phyloP scores from a whole-genome alignment of 2,113 vertebrate species.

The Aramus guarauna region DNA sequence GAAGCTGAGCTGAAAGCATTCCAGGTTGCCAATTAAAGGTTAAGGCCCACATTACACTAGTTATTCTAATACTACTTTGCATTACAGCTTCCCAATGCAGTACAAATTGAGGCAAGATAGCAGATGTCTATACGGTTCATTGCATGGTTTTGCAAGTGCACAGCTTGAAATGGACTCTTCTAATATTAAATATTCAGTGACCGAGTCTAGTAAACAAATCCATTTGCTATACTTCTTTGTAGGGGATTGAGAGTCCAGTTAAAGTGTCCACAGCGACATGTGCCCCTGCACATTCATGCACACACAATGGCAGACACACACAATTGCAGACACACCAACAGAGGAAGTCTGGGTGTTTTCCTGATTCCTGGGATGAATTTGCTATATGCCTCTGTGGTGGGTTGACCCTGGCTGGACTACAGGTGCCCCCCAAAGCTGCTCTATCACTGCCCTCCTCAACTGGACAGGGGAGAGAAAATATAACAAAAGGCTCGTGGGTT shows the following conservation, averaged over 20 bases:
- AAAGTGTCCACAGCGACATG: not conserved
- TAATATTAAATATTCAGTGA: not conserved
- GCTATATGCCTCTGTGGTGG: not conserved
- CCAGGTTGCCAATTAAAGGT: not conserved
- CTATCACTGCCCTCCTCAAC: not conserved
- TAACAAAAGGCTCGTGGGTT: not conserved
- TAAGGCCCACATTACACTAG: not conserved
- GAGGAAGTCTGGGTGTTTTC: not conserved
- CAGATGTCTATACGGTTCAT: not conserved
- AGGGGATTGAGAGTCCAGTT: not conserved
- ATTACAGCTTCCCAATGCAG: not conserved
- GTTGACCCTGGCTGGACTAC: not conserved
- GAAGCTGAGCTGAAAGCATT: not conserved
- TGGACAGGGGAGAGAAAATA: not conserved
- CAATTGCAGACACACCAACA: not conserved
- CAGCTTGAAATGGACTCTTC: not conserved
- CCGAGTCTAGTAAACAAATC: not conserved
- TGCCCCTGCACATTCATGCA: no score
- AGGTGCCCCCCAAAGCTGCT: not conserved
- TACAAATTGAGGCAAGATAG: not conserved
- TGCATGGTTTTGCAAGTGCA: not conserved
- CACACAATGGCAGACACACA: rapidly evolving
- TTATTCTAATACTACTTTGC: not conserved
- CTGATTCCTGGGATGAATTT: not conserved
- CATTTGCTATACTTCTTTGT: not conserved